A percentile compares a stretch with the other conserved stretches of the same genome.
phyloP scores from a whole-genome alignment of 2,797 vertebrate species.

The Peromyscus aztecus region DNA sequence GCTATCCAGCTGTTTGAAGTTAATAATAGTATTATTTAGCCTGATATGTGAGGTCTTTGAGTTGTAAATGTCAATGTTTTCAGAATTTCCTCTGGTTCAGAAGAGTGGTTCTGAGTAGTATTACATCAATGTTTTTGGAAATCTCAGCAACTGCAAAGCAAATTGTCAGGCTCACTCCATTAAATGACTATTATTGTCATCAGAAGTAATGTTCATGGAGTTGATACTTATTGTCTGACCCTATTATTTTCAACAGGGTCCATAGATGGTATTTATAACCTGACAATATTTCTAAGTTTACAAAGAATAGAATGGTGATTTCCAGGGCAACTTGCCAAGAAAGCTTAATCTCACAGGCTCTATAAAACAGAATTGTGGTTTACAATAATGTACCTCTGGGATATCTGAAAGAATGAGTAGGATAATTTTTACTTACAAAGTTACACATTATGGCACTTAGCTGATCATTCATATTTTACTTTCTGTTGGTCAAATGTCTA shows the following conservation, averaged over 20 bases:
- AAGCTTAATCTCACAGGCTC: neutral
- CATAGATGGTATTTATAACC: slow-evolving; percentile 52
- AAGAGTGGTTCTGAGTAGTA: slow-evolving; percentile 39
- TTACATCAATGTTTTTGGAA: slow-evolving; percentile 12
- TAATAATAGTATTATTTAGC: slow-evolving; percentile 41
- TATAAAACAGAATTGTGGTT: neutral
- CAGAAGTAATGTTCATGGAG: slow-evolving; percentile 40
- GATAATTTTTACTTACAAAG: neutral
- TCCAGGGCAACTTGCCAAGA: neutral
- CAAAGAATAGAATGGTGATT: slow-evolving; percentile 25
- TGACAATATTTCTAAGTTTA: slow-evolving; percentile 39
- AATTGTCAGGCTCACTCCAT: slow-evolving; percentile 63
- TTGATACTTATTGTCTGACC: slow-evolving; percentile 46
- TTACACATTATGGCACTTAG: neutral
- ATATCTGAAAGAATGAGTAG: neutral
- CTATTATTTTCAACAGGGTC: slow-evolving; percentile 54
- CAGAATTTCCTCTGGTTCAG: slow-evolving; percentile 26
- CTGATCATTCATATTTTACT: slow-evolving; percentile 3
- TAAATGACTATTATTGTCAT: slow-evolving; percentile 58
- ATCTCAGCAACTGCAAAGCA: slow-evolving; percentile 49
- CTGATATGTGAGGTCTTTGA: neutral
- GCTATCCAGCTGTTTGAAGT: neutral
- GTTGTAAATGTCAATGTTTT: slow-evolving; percentile 3
- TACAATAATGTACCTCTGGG: neutral
- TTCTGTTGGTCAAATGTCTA: neutral